Conservation (phyloP, 2,113 vertebrate genomes). For the Tiliqua scincoides region DNA sequence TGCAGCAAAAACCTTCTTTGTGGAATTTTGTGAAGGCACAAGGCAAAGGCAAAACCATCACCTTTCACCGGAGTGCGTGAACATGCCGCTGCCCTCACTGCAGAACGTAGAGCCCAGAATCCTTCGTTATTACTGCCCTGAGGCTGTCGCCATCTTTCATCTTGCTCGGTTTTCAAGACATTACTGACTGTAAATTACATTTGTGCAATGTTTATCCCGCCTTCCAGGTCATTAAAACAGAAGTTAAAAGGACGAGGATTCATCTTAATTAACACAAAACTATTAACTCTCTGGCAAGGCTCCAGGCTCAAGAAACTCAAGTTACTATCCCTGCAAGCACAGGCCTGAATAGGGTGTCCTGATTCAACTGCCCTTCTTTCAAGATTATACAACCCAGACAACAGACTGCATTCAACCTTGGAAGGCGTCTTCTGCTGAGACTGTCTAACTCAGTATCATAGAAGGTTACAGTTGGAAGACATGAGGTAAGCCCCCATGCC, state of each 20-base stretch:
- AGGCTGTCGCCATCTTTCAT: rapidly evolving
- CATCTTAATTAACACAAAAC: background rate
- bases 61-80: too few relatives aligned
- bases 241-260: background rate
- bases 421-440: background rate
- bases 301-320: background rate
- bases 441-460: too few relatives aligned
- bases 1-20: too few relatives aligned
- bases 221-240: background rate
- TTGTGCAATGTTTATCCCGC: background rate
- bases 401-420: rapidly evolving
- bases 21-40: background rate
- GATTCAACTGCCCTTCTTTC: background rate
- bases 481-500: too few relatives aligned
- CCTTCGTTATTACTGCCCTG: background rate
- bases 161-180: background rate
- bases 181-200: background rate
- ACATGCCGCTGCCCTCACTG: background rate
- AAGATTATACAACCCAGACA: background rate
- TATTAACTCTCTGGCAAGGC: background rate
- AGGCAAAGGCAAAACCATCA: background rate
- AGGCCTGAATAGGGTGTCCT: too few relatives aligned
- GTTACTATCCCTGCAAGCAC: too few relatives aligned
- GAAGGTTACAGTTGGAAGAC: too few relatives aligned
- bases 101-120: background rate